Evolutionary conservation across 2,797 vertebrate species (phyloP).

Genomic region (Halcyon chelicuti): DNA sequence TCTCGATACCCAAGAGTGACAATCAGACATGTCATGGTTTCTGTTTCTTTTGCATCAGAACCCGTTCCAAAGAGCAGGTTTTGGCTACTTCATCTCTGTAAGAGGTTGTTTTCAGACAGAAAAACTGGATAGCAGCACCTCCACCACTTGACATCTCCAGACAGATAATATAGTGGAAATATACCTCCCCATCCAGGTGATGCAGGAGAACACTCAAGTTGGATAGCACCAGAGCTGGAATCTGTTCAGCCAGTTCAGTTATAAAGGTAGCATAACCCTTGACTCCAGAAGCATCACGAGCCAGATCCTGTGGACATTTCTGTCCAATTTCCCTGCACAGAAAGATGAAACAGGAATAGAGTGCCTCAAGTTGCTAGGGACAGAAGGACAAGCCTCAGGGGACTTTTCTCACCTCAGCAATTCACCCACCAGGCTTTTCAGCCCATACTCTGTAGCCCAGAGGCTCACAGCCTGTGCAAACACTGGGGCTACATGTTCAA

Average conservation of each 20-base stretch:
- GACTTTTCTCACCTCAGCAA: conserved; percentile 86
- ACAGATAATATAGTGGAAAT: neutral
- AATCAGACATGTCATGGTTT: neutral
- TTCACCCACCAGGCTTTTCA: conserved; percentile 91
- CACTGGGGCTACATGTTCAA: conserved; percentile 90
- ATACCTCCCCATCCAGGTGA: conserved; percentile 94
- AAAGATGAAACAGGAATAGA: neutral
- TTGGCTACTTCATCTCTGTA: neutral
- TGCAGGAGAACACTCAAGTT: conserved; percentile 91
- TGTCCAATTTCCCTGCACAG: conserved; percentile 91
- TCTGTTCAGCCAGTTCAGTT: conserved; percentile 85
- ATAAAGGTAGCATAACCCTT: conserved; percentile 90
- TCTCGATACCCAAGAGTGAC: neutral
- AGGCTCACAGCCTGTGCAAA: conserved; percentile 90
- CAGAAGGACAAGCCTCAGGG: neutral
- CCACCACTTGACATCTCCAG: neutral
- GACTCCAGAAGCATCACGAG: conserved; percentile 86
- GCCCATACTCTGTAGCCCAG: conserved; percentile 92
- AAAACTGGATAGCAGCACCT: neutral
- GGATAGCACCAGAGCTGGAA: conserved; percentile 88
- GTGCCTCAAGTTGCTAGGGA: neutral
- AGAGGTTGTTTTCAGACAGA: neutral
- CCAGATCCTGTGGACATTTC: conserved; percentile 89
- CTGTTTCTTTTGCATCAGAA: neutral
- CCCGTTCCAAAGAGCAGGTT: neutral